Conservation (phyloP, 2,888 invertebrate genomes). For the Drosophila rubida region DNA sequence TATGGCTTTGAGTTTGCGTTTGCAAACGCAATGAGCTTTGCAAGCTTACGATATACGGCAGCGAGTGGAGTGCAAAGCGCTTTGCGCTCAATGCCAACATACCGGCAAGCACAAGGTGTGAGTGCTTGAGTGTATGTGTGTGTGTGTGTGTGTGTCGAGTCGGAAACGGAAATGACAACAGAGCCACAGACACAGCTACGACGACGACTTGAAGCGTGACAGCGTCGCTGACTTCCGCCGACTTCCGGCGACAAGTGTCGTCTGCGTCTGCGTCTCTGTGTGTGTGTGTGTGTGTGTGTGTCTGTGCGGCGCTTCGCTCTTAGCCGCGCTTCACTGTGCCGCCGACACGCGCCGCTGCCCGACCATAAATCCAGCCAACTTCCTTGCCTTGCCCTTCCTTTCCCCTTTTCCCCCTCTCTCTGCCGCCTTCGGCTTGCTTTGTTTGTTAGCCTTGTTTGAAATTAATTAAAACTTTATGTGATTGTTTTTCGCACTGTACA, state of each 20-base stretch:
- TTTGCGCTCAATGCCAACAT: conserved; percentile 62
- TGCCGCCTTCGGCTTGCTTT: conserved; percentile 21
- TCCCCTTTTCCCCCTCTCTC: not conserved
- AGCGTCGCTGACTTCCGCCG: conserved; percentile 51
- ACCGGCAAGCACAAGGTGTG: conserved; percentile 45
- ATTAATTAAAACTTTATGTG: conserved; percentile 78
- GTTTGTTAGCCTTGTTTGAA: conserved; percentile 69
- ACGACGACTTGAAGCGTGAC: conserved; percentile 38
- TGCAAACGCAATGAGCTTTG: conserved; percentile 41
- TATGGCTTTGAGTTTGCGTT: conserved; percentile 28
- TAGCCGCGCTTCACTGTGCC: conserved; percentile 45
- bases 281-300: conserved; percentile 19
- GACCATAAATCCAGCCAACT: conserved; percentile 64
- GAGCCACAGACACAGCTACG: conserved; percentile 24
- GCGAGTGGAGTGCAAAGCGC: conserved; percentile 19
- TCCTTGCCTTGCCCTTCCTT: conserved; percentile 28
- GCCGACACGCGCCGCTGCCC: conserved; percentile 48
- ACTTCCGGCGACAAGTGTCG: conserved; percentile 28
- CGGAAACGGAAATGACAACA: conserved; percentile 75
- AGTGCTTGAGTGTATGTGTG: conserved; percentile 7
- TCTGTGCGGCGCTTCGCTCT: not conserved
- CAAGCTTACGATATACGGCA: conserved; percentile 47
- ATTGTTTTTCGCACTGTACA: conserved; percentile 63
- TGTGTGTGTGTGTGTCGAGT: conserved; percentile 20
- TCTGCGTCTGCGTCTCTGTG: not conserved